A percentile compares a stretch with the other conserved stretches of the same genome.
These are phyloP conservation scores for Eugnorisma glareosa DNA, from an alignment of 2,888 invertebrate genomes.

Conservation along the genomic window DNA sequence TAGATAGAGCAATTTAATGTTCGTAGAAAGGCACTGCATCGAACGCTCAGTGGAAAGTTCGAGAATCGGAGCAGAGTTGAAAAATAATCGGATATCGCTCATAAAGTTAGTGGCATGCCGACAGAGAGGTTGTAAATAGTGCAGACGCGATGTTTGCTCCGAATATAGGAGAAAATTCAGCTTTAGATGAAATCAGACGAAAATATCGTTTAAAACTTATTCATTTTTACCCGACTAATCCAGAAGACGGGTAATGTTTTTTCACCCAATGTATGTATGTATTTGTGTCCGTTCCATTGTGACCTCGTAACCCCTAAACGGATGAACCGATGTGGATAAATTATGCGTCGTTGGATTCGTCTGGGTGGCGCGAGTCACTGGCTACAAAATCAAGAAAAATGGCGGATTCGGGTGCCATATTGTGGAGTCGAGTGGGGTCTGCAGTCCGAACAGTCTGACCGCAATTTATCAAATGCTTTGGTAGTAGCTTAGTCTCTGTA, in stretches of 20 bases:
- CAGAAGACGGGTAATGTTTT: not conserved
- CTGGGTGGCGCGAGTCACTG: not conserved
- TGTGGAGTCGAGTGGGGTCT: not conserved
- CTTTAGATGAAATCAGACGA: not conserved
- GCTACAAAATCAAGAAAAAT: not conserved
- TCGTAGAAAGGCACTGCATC: slow-evolving; percentile 66
- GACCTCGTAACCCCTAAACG: not conserved
- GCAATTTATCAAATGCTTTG: not conserved
- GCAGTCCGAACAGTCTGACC: not conserved
- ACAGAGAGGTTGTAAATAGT: slow-evolving; percentile 54
- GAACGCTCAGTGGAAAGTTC: slow-evolving; percentile 64
- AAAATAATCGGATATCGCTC: slow-evolving; percentile 73
- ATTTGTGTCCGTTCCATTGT: not conserved
- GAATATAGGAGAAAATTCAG: not conserved
- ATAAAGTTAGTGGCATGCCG: slow-evolving; percentile 61
- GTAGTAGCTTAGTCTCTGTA: not conserved
- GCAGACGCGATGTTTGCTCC: slow-evolving; percentile 48
- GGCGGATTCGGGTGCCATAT: not conserved
- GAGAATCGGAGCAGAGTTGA: slow-evolving; percentile 67
- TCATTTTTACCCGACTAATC: not conserved
- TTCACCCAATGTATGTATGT: not conserved
- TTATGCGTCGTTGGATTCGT: not conserved
- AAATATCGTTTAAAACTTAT: not conserved
- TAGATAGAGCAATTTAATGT: slow-evolving; percentile 72
- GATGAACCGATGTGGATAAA: not conserved